Evolutionary conservation across 2,888 invertebrate genomes (phyloP), one percentile per base, ranked within the genome.

Genomic region (Eristalis tenax): DNA sequence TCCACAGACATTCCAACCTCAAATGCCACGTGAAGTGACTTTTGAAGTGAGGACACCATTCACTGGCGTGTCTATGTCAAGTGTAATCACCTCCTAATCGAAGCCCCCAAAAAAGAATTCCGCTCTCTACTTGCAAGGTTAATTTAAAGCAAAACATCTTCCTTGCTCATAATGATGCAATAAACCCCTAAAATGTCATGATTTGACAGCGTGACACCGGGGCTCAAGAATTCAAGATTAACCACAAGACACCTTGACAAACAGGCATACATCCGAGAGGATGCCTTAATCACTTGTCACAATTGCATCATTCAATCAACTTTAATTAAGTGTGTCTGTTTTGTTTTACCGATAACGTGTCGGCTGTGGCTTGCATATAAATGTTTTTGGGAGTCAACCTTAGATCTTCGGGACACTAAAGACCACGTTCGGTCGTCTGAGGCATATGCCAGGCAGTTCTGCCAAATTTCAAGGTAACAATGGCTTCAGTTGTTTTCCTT

Each of bases 131-230:
- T 15, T 40, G 3, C 40, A 43, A 43, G n/a, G 5, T n/a, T 0
- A n/a, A 43, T n/a, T 43, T 5, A 43, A 43, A 15, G 13, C 40
- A n/a, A 43, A 43, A n/a, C 1, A 18, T 50, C 50, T 50, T 50
- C 50, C 18, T 50, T 50, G 50, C 50, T 18, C 15, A 26, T 6
- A 23, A 26, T 76, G 76, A 76, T 76, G 76, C 76, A 76, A 76
- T 68, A 68, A 68, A 68, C 40, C 56, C 76, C 59, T 61, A 43
- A 68, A 68, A 68, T 76, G 76, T 76, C 76, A 76, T 32, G 28
- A 68, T 68, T 68, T 57, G 76, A 68, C 38, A 68, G 32, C 35
- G 61, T 40, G 65, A 40, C 65, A n/a, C 65, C 18, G 23, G 23
- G 22, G 28, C 40, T 11, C 40, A n/a, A 26, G 28, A 38, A 75